Percentiles rank a stretch among this genome's conserved stretches.
Evolutionary conservation across 2,113 vertebrate species (phyloP).

Genomic region (Neotoma lepida): DNA sequence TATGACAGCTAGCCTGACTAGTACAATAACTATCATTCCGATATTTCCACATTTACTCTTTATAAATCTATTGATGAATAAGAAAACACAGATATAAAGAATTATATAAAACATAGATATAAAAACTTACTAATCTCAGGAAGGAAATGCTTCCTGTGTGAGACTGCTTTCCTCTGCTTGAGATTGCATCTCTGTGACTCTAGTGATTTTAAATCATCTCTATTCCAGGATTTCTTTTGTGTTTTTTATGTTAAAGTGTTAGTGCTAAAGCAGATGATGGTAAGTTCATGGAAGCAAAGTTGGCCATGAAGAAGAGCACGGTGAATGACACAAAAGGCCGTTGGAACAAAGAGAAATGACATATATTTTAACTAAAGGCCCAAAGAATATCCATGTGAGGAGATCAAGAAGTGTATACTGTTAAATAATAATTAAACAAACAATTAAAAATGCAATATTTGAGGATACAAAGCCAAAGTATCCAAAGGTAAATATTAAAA

Average conservation of each 20-base stretch:
- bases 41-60: not conserved
- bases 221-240: not conserved
- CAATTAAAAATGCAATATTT: not conserved
- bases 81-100: not conserved
- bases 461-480: not conserved
- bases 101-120: not conserved
- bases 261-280: not conserved
- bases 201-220: not conserved
- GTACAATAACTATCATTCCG: not conserved
- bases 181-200: not conserved
- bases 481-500: not conserved
- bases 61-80: not conserved
- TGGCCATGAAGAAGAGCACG: not conserved
- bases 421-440: not conserved
- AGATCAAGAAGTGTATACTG: not conserved
- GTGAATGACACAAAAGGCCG: not conserved
- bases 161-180: not conserved
- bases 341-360: not conserved
- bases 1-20: not conserved
- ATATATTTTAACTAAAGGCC: not conserved
- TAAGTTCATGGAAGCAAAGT: not conserved
- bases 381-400: not conserved
- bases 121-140: not conserved
- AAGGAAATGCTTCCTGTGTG: not conserved
- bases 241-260: not conserved